phyloP scores from a whole-genome alignment of 2,888 invertebrate species.

The Punctoribates punctum region DNA sequence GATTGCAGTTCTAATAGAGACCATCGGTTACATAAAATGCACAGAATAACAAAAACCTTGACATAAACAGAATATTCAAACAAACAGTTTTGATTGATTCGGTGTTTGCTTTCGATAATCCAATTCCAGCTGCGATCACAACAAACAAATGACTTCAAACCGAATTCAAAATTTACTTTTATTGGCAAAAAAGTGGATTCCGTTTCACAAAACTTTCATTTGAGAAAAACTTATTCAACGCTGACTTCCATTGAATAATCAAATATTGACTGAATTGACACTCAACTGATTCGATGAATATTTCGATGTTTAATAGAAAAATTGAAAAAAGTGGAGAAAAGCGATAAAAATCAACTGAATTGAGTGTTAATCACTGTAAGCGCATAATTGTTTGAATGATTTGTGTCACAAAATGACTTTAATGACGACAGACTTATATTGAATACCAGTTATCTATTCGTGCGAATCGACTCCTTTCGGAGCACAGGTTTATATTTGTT shows the following conservation, averaged over 20 bases:
- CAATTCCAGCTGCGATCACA: not conserved
- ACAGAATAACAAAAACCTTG: not conserved
- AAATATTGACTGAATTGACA: too few species aligned
- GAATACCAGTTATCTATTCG: conserved; percentile 26
- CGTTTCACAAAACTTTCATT: too few species aligned
- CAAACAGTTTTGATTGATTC: not conserved
- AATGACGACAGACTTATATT: conserved; percentile 17
- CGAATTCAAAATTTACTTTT: not conserved
- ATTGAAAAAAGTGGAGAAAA: not conserved
- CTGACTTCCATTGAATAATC: too few species aligned
- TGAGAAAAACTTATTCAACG: too few species aligned
- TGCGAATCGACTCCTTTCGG: conserved; percentile 13
- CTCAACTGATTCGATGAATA: too few species aligned
- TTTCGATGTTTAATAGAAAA: not conserved
- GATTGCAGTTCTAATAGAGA: not conserved
- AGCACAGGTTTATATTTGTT: not conserved
- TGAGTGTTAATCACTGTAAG: not conserved
- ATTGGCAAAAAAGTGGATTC: too few species aligned
- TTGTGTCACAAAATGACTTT: conserved; percentile 23
- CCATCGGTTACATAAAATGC: not conserved
- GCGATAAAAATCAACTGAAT: not conserved
- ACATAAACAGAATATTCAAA: conserved; percentile 11
- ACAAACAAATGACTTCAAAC: not conserved
- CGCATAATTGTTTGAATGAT: conserved; percentile 7
- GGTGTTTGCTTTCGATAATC: conserved; percentile 8